A percentile compares a stretch with the other conserved stretches of the same genome.
phyloP scores from a whole-genome alignment of 2,888 invertebrate species.

The Ennomos erosarius region DNA sequence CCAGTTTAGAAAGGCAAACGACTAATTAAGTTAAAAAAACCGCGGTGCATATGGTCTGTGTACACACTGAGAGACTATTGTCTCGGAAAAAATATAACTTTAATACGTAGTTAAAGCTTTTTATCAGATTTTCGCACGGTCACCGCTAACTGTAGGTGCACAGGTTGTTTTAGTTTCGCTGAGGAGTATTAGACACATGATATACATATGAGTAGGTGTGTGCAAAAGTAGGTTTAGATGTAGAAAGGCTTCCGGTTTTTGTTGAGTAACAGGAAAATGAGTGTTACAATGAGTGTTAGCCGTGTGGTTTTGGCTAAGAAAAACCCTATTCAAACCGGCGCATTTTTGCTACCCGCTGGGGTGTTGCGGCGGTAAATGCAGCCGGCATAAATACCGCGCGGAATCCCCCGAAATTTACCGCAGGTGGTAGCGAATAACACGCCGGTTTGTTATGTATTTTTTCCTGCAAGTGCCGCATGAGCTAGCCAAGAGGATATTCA shows the following conservation, averaged over 20 bases:
- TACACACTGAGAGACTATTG: slow-evolving; percentile 58
- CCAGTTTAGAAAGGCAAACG: slow-evolving; percentile 69
- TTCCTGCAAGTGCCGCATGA: no score
- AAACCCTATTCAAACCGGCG: no score
- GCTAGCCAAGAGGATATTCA: no score
- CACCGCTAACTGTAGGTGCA: slow-evolving; percentile 69
- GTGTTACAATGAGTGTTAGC: no score
- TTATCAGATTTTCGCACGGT: slow-evolving; percentile 84
- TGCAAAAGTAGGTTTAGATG: neutral
- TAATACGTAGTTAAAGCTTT: slow-evolving; percentile 75
- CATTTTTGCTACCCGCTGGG: no score
- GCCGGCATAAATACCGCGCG: no score
- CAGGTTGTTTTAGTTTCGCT: slow-evolving; percentile 56
- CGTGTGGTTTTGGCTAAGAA: no score
- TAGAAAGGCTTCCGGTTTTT: neutral
- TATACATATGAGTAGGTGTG: neutral
- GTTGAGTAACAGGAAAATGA: no score
- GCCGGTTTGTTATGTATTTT: no score
- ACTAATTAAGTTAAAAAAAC: slow-evolving; percentile 66
- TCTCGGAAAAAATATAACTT: slow-evolving; percentile 76
- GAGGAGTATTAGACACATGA: neutral
- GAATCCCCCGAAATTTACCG: no score
- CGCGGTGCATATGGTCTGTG: slow-evolving; percentile 66
- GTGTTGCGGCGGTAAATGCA: no score
- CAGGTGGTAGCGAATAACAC: no score